Evolutionary conservation across 64 coral and sea anemone genomes (phyloP).

Genomic region (Montipora sp.): DNA sequence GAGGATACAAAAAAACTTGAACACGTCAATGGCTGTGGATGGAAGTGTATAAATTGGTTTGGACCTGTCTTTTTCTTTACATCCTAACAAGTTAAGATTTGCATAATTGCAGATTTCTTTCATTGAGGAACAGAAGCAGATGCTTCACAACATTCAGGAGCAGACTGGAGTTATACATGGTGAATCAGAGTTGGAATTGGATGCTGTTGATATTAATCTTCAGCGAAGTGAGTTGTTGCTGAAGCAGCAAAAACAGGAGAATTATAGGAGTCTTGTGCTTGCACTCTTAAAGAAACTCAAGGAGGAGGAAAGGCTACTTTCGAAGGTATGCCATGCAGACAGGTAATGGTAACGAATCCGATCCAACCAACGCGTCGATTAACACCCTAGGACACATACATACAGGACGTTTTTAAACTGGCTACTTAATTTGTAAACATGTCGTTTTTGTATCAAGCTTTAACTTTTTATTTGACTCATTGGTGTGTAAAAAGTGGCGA

Average conservation of each 20-base stretch:
- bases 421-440: too few species aligned
- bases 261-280: conserved; percentile 23
- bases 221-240: conserved; percentile 73
- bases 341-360: too few species aligned
- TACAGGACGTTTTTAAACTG: too few species aligned
- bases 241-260: conserved; percentile 85
- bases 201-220: conserved; percentile 65
- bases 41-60: too few species aligned
- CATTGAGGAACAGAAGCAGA: conserved; percentile 76
- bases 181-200: conserved; percentile 31
- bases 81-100: not conserved
- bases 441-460: too few species aligned
- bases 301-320: conserved; percentile 32
- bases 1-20: too few species aligned
- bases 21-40: too few species aligned
- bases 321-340: not conserved
- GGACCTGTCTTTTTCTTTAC: too few species aligned
- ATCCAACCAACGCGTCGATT: too few species aligned
- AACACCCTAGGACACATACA: too few species aligned
- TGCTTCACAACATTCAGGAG: conserved; percentile 68
- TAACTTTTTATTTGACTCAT: too few species aligned
- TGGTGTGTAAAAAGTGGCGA: too few species aligned
- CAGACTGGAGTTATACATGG: not conserved
- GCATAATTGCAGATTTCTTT: conserved; percentile 43
- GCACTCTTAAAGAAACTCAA: conserved; percentile 57